Conservation (phyloP, 2,888 invertebrate species). For the Odontocolon sp. region DNA sequence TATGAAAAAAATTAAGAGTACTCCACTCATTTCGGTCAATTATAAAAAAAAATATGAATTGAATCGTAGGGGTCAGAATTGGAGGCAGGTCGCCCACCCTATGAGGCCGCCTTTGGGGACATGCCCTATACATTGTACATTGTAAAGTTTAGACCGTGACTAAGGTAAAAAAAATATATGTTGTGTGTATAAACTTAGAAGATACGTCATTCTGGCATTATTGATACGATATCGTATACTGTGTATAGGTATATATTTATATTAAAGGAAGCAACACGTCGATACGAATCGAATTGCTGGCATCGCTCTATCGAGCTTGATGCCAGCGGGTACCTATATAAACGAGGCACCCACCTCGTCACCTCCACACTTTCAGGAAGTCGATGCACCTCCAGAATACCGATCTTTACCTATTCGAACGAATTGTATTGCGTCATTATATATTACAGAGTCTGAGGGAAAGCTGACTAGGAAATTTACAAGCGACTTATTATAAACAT, state of each 20-base stretch:
- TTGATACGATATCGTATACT: no score
- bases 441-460: neutral
- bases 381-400: neutral
- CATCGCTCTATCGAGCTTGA: neutral
- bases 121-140: no score
- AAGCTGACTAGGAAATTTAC: neutral
- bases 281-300: conserved; percentile 16
- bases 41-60: no score
- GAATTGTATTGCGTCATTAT: neutral
- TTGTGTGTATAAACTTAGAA: no score
- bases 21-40: no score
- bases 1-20: no score
- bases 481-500: neutral
- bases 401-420: neutral
- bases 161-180: no score
- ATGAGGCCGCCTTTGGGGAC: no score
- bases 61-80: no score
- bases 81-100: no score
- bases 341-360: neutral
- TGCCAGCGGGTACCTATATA: neutral
- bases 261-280: conserved; percentile 2
- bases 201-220: no score
- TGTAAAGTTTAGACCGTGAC: no score
- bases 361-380: neutral
- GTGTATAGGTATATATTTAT: neutral